Base-by-base conservation (phyloP, 2,113 vertebrate species). In the Pipra filicauda region DNA sequence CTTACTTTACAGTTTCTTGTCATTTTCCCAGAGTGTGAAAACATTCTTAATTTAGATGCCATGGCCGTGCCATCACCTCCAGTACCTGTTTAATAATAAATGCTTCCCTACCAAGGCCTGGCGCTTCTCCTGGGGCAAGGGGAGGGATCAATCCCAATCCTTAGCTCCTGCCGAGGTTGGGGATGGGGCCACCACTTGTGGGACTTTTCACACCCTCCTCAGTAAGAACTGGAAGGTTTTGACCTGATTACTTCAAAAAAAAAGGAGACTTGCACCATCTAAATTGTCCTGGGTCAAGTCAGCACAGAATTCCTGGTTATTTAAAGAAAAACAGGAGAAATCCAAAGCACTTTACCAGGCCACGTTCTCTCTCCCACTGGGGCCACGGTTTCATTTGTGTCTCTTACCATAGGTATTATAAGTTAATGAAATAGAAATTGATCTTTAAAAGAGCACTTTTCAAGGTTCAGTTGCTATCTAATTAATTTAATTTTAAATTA, bases 401-500 rank as follows among this genome's bases (percentile, higher is more conserved):
- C 88, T 91, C 85, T 89, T 94, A 89, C 0, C 8, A 67, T 94
- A 94, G 95, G 93, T 96, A 96, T 95, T 91, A n/a, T 91, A 92
- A 96, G 93, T 54, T 94, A 97, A 97, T 97, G 91, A 97, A 93
- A 95, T 93, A 97, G 91, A 93, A 96, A 97, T 96, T 95, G 96
- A 97, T 97, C 95, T 87, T 85, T 86, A 92, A 88, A 97, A 95
- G 92, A 93, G 93, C 92, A 94, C 91, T 97, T 97, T 96, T 79
- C 96, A 93, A 97, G 95, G 93, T 95, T 97, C 94, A 96, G 73
- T 89, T 94, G 74, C 91, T 89, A 95, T 91, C 91, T 95, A 97
- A 97, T 97, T 97, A 96, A 95, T 97, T 97, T 97, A 97, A 96
- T 97, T 97, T 97, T 94, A 97, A 97, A 97, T 96, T 96, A 97